Percentiles rank a stretch among this genome's conserved stretches.
Evolutionary conservation across 2,797 vertebrate species (phyloP).

Genomic region (Emydoidea blandingii): DNA sequence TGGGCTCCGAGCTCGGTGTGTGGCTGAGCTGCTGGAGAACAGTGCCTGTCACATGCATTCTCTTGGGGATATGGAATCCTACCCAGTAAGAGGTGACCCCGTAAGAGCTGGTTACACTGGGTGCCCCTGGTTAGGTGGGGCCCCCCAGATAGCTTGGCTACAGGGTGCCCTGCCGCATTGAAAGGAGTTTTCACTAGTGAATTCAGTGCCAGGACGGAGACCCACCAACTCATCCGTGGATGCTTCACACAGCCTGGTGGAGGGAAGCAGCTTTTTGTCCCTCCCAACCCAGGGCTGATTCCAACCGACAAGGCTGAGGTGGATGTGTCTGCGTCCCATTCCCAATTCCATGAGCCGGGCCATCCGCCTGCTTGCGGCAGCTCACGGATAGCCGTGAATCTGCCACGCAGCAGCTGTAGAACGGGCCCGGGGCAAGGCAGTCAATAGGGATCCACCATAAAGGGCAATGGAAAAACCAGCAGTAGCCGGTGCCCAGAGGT

Average conservation of each 20-base stretch:
- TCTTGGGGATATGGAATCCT: not conserved
- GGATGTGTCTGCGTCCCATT: not conserved
- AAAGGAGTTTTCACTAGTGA: not conserved
- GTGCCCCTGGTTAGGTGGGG: not conserved
- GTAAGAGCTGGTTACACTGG: not conserved
- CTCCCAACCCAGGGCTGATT: not conserved
- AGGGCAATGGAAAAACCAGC: not conserved
- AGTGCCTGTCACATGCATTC: not conserved
- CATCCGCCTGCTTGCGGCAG: too few relatives aligned
- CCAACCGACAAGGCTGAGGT: not conserved
- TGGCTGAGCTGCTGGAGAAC: not conserved
- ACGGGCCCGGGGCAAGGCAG: not conserved
- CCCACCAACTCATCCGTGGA: not conserved
- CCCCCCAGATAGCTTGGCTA: too few relatives aligned
- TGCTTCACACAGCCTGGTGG: not conserved
- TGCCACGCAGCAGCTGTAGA: too few relatives aligned
- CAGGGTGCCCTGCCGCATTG: rapidly evolving
- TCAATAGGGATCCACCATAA: rapidly evolving
- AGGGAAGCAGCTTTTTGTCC: not conserved
- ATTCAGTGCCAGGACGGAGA: not conserved
- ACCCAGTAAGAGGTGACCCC: too few relatives aligned
- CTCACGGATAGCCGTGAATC: not conserved
- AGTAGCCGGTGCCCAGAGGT: not conserved
- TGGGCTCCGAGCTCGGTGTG: too few relatives aligned
- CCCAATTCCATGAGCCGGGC: not conserved